Evolutionary conservation across 2,113 vertebrate genomes (phyloP), one percentile per base, ranked within the genome.

Genomic region (Tetraodon nigroviridis): DNA sequence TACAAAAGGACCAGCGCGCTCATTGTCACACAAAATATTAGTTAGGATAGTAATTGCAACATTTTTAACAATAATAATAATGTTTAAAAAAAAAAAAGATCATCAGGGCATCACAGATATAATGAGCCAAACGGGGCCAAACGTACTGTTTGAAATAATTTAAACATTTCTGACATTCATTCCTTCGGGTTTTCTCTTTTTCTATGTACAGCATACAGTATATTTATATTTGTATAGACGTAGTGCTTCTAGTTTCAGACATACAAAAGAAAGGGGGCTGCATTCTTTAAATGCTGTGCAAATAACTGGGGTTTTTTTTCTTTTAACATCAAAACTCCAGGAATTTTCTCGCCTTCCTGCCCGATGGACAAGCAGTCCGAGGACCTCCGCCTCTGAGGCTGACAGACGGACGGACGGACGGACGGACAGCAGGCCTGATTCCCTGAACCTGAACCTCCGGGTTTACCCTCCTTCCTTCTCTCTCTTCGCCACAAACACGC

Each of bases 61-160:
- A 80, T 78, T 79, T 44, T 80, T 56, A 65, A 55, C 8, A 48
- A 48, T 18, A 47, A 19, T 19, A 18, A 18, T 18, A 8, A 16
- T 16, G 6, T 6, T 16, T 48, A 73, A 75, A 59, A 71, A 69
- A 72, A 64, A 61, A 66, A 78, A 51, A 94, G 91, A 93, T 92
- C 92, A 81, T 88, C 88, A 90, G 90, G 90, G 92, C 84, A 88
- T 90, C 91, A 91, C 92, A 92, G 89, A 85, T 87, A 92, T 66
- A 67, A 90, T 89, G 87, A 93, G 91, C 91, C 88, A 90, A 81
- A 91, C 85, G 92, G 81, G 58, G 64, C 57, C 53, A 81, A 86
- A 86, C 61, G 27, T 64, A 55, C 78, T 63, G 72, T 82, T 83
- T 83, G 67, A 80, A 88, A 88, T 88, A 83, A 88, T 80, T 94